Evolutionary conservation across 2,113 vertebrate species (phyloP).

Genomic region (Zosterops lateralis): DNA sequence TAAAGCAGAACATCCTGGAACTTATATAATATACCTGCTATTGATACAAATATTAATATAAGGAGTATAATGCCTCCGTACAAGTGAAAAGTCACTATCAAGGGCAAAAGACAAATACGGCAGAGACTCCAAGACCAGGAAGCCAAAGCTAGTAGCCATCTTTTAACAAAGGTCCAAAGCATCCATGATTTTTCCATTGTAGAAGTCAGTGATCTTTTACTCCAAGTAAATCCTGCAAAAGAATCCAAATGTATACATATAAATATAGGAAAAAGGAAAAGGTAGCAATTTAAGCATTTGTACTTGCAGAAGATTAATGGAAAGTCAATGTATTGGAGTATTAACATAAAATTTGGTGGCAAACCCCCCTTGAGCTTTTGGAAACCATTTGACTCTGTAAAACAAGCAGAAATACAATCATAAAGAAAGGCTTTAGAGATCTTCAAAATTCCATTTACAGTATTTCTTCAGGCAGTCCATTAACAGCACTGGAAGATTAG

Average conservation of each 20-base stretch:
- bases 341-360: neutral
- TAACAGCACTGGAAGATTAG: neutral
- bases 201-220: slow-evolving; percentile 61
- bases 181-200: slow-evolving; percentile 97
- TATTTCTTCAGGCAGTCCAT: neutral
- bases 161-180: slow-evolving; percentile 88
- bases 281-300: neutral
- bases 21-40: slow-evolving; percentile 94
- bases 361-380: neutral
- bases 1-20: slow-evolving; percentile 98
- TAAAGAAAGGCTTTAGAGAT: neutral
- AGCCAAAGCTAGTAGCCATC: slow-evolving; percentile 84
- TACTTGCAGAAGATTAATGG: neutral
- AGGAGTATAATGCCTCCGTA: slow-evolving; percentile 90
- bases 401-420: neutral
- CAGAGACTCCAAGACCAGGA: slow-evolving; percentile 96
- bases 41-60: slow-evolving; percentile 88
- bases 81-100: slow-evolving; percentile 97
- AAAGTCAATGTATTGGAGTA: neutral
- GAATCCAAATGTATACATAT: neutral
- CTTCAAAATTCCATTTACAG: neutral
- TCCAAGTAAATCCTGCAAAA: slow-evolving; percentile 68
- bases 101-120: slow-evolving; percentile 91
- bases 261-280: neutral
- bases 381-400: neutral